Evolutionary conservation across 1,140 invertebrate genomes (phyloP), one percentile per base, ranked within the genome.

Genomic region (Teleopsis dalmanni): DNA sequence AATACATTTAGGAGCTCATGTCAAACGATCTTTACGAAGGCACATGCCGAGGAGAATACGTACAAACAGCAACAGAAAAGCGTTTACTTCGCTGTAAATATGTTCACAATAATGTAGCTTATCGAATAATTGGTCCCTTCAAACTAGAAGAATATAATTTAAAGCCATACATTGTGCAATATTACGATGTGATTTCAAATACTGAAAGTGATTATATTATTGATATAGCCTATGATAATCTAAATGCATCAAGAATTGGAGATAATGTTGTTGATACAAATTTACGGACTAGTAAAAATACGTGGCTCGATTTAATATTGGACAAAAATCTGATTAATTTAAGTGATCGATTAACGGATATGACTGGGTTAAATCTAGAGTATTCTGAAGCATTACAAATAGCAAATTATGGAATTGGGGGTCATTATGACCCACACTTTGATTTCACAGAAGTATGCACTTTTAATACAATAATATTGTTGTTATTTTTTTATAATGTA

Each of bases 371-470:
- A 48, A 81, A 81, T 33, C 81, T 93, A 73, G 71, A 75, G 4
- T 88, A 88, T 3, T 91, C 93, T 0, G 95, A 98, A 73, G 91
- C 92, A 62, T 73, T 96, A 35, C 90, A 98, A 75, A 90, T 98
- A 40, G 92, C 93, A 48, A 98, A 98, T 74, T 98, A 98, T 73
- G 95, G 95, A 19, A 90, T 98, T 50, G 95, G 95, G 9, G 95
- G 95, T 1, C 95, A 98, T 72, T 98, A 98, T 70, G 95, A 98
- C 59, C 95, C 95, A 14, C 96, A 99, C 72, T 98, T 56, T 56
- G 65, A 85, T 64, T 82, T 86, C n/a, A n/a, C n/a, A n/a, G n/a
- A n/a, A n/a, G n/a, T n/a, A n/a, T n/a, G n/a, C n/a, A n/a, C n/a
- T n/a, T n/a, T n/a, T n/a, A n/a, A n/a, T n/a, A n/a, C n/a, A n/a